Evolutionary conservation across 2,797 vertebrate genomes (phyloP).

Genomic region (Micromesistius poutassou): DNA sequence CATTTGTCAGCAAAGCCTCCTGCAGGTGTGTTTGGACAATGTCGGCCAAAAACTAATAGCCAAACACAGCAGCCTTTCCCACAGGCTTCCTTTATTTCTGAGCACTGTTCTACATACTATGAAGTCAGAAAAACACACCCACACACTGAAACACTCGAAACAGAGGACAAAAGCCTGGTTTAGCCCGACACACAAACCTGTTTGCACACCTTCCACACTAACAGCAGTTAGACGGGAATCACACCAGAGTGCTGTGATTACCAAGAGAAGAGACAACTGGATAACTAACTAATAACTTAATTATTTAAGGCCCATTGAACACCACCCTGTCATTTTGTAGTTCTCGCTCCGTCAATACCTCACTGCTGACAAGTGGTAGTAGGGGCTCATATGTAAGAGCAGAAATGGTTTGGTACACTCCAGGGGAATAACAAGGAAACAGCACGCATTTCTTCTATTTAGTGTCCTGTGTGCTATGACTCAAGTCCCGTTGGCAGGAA

Average conservation of each 20-base stretch:
- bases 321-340: not conserved
- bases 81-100: not conserved
- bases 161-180: not conserved
- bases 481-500: not conserved
- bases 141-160: not conserved
- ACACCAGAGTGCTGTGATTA: not conserved
- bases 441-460: not conserved
- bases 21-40: slow-evolving; percentile 2
- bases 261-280: not conserved
- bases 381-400: not conserved
- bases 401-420: not conserved
- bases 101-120: not conserved
- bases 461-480: not conserved
- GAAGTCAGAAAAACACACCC: not conserved
- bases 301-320: not conserved
- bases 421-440: not conserved
- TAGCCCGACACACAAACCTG: slow-evolving; percentile 2
- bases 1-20: not conserved
- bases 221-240: not conserved
- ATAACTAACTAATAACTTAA: not conserved
- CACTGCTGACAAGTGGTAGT: too few relatives aligned
- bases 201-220: not conserved
- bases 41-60: not conserved
- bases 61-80: not conserved
- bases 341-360: too few relatives aligned